These are phyloP conservation scores for Drosophila aff. DNA, from an alignment of 1,140 invertebrate species.

Conservation along the genomic window DNA sequence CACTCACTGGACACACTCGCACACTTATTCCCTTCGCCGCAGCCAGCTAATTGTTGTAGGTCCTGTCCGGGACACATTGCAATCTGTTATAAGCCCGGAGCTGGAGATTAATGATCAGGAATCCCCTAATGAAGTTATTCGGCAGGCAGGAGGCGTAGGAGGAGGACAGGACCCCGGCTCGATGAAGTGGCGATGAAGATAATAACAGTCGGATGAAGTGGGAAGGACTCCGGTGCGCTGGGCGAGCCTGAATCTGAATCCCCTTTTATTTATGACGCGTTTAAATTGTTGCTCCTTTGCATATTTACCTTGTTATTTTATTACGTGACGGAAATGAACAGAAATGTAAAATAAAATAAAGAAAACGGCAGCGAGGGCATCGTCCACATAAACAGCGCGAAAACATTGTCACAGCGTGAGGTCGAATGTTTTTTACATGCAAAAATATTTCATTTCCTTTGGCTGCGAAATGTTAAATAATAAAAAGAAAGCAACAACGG, in stretches of 20 bases:
- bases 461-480: conserved; percentile 78
- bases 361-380: conserved; percentile 31
- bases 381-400: conserved; percentile 69
- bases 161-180: background rate
- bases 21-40: conserved; percentile 4
- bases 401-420: conserved; percentile 80
- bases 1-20: conserved; percentile 12
- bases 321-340: conserved; percentile 76
- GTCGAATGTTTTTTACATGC: conserved; percentile 81
- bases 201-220: conserved; percentile 32
- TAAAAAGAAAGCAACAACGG: conserved; percentile 49
- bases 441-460: conserved; percentile 83
- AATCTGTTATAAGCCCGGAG: conserved; percentile 41
- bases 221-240: background rate
- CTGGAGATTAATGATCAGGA: conserved; percentile 72
- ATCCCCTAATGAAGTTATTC: conserved; percentile 59
- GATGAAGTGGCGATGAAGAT: conserved; percentile 13
- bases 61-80: conserved; percentile 46
- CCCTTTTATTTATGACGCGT: conserved; percentile 66
- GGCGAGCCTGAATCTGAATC: conserved; percentile 18
- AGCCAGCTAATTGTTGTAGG: conserved; percentile 63
- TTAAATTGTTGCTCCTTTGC: conserved; percentile 67
- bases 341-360: conserved; percentile 69
- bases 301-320: conserved; percentile 81
- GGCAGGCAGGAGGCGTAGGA: background rate